These are phyloP conservation scores for Dione juno DNA, from an alignment of 2,888 invertebrate genomes.

Conservation along the genomic window DNA sequence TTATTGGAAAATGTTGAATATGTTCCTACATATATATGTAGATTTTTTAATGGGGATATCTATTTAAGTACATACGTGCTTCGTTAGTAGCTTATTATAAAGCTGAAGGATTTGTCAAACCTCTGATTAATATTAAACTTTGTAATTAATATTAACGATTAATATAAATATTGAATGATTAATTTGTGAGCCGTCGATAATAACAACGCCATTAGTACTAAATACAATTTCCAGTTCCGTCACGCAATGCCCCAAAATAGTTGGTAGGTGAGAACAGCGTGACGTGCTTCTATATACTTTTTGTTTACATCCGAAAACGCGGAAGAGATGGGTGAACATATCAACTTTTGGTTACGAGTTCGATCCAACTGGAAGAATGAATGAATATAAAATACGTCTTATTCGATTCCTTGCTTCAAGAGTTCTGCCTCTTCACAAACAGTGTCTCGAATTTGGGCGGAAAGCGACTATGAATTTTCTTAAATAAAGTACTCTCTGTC, in stretches of 20 bases:
- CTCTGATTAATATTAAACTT: not conserved
- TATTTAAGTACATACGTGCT: not conserved
- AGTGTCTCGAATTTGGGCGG: too few species aligned
- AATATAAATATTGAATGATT: not conserved
- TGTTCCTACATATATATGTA: not conserved
- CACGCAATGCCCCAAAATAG: constrained; percentile 1
- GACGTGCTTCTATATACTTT: not conserved
- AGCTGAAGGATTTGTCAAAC: not conserved
- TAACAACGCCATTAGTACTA: not conserved
- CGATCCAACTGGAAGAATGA: too few species aligned
- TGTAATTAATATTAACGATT: too few species aligned
- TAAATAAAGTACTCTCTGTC: too few species aligned
- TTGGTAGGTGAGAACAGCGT: not conserved
- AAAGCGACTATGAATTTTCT: too few species aligned
- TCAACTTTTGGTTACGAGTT: too few species aligned
- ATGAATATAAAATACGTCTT: too few species aligned
- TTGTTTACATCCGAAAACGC: not conserved
- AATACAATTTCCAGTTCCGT: constrained; percentile 1
- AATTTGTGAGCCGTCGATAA: too few species aligned
- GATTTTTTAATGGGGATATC: too few species aligned
- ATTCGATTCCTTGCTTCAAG: too few species aligned
- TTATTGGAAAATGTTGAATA: not conserved
- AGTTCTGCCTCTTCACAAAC: too few species aligned
- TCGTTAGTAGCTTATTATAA: not conserved
- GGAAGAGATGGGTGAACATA: not conserved